Conservation (phyloP, 2,797 vertebrate species). For the Silurus lanzhouensis region DNA sequence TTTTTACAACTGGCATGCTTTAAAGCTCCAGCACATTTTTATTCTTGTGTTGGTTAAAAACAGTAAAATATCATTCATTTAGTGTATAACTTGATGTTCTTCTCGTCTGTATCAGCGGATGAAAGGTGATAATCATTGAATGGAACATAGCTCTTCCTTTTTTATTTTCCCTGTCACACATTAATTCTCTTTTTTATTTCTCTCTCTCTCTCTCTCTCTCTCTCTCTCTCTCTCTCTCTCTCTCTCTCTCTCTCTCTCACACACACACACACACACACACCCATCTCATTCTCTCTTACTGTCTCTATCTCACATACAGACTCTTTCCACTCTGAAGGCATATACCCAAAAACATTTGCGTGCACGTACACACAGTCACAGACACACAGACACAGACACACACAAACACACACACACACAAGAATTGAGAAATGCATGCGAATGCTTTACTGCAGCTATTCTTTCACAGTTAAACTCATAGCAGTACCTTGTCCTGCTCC, state of each 20-base stretch:
- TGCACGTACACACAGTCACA: too few species aligned
- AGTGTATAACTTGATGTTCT: conserved; percentile 38
- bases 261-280: not conserved
- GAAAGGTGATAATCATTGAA: conserved; percentile 46
- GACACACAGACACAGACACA: not conserved
- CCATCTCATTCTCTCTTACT: not conserved
- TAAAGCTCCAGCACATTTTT: conserved; percentile 17
- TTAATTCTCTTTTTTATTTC: conserved; percentile 22
- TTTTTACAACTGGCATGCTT: conserved; percentile 13
- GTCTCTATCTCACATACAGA: not conserved
- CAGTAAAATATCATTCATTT: conserved; percentile 33
- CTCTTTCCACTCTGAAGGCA: conserved; percentile 2
- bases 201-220: not conserved
- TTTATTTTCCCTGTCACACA: conserved; percentile 17
- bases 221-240: not conserved
- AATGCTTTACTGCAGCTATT: conserved; percentile 70
- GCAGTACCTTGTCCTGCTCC: conserved; percentile 58
- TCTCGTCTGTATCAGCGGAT: conserved; percentile 26
- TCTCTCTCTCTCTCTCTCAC: not conserved
- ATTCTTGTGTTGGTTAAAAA: conserved; percentile 38
- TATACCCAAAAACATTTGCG: not conserved
- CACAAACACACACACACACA: conserved; percentile 2
- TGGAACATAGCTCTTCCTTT: conserved; percentile 33
- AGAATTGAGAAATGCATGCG: not conserved
- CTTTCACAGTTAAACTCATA: conserved; percentile 68